Base-by-base conservation (phyloP, 2,113 vertebrate species). In the Terrapene triunguis region DNA sequence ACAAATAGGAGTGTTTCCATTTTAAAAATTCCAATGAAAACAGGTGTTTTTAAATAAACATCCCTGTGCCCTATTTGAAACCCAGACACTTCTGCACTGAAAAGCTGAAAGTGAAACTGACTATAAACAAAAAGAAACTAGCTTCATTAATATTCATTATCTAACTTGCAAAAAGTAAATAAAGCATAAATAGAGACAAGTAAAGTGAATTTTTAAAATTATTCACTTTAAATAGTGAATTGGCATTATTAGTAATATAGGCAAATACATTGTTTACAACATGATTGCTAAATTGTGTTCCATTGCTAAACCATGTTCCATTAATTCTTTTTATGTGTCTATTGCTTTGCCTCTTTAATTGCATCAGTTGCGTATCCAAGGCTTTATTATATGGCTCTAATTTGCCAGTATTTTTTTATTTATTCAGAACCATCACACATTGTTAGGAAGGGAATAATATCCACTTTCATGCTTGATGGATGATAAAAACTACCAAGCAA, bases 341-440 rank as follows among this genome's bases (percentile, higher is more conserved):
- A 21, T 94, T 95, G 92, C 11, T 82, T 91, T 96, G 38, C 92
- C 93, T 90, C 85, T 92, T 69, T 96, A 76, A 87, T 92, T 94
- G 76, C 29, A 62, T 48, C 86, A 92, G 80, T 96, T 96, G 53
- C 50, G 78, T 89, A 96, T 94, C 89, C 94, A 93, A 93, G 81
- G 81, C 74, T 96, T 93, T 94, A 93, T 94, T 95, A 80, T 97
- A 95, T 94, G 10, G 29, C n/a, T 94, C 27, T 93, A 85, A 96
- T 97, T 95, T 97, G 21, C 79, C 93, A 65, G 95, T 95, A 94
- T 93, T 92, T 94, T 93, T 94, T 93, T 96, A 96, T 87, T 95
- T 94, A 84, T 94, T 96, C 90, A 92, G 86, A 96, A 87, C 85
- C 89, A 82, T 94, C 87, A 95, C 78, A 96, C 88, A 94, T 94